A percentile compares a stretch with the other conserved stretches of the same genome.
These are phyloP conservation scores for Sebastes steindachneri DNA, from an alignment of 2,797 vertebrate species.

Conservation along the genomic window DNA sequence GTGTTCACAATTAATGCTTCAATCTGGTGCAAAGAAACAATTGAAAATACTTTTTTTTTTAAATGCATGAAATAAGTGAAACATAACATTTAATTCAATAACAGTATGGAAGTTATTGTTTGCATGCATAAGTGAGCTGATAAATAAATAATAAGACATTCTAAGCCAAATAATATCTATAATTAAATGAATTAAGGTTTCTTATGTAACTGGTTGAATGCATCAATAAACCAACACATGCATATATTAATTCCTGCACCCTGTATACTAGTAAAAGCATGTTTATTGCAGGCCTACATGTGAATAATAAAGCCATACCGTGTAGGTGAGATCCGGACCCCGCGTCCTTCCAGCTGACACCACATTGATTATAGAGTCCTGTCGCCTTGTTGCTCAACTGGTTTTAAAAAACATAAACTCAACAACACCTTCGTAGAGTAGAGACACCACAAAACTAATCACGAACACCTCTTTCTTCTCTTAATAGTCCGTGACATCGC, in stretches of 20 bases:
- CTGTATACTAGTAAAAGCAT: neutral
- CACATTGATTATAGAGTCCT: conserved; percentile 83
- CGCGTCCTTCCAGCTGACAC: conserved; percentile 83
- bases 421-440: conserved; percentile 16
- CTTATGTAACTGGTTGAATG: neutral
- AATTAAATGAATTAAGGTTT: neutral
- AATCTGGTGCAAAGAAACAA: neutral
- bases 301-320: conserved; percentile 71
- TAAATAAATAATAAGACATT: neutral
- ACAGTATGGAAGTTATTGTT: no score
- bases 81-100: neutral
- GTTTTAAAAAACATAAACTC: conserved; percentile 41
- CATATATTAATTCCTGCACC: neutral
- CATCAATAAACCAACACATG: neutral
- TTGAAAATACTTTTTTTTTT: neutral
- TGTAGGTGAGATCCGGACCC: conserved; percentile 88
- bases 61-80: neutral
- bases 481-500: conserved; percentile 66
- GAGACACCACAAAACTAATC: neutral
- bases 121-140: neutral
- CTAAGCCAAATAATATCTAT: neutral
- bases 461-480: conserved; percentile 45
- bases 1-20: neutral
- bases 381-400: conserved; percentile 68
- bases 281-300: neutral